Conservation (phyloP, 2,797 vertebrate species). For the Limosa lapponica region DNA sequence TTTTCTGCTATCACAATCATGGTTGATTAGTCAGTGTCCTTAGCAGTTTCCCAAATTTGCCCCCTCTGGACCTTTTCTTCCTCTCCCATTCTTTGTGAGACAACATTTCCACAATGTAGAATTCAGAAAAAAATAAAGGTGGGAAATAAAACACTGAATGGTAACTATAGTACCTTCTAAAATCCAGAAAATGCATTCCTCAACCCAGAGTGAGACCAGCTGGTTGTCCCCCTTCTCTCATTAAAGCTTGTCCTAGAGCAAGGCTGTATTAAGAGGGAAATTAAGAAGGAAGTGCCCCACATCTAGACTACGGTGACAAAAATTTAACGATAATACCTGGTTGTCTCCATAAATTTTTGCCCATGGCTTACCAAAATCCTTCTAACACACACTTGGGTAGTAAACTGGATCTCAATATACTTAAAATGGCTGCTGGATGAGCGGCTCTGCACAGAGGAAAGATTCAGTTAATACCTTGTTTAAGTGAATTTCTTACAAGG, state of each 20-base stretch:
- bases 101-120: neutral
- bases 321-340: neutral
- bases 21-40: neutral
- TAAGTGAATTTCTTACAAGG: neutral
- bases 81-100: neutral
- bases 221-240: neutral
- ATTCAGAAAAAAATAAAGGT: neutral
- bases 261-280: neutral
- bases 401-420: neutral
- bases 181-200: neutral
- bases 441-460: fast-evolving
- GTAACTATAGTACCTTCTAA: neutral
- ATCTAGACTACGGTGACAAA: neutral
- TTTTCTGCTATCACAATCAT: neutral
- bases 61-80: neutral
- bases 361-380: neutral
- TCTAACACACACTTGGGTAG: no score
- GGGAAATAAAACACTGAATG: neutral
- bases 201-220: neutral
- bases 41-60: neutral
- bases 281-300: neutral
- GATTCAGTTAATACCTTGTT: neutral
- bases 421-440: neutral
- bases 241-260: neutral
- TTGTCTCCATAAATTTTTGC: neutral